phyloP scores from a whole-genome alignment of 2,113 vertebrate species.

The Periophthalmodon schlosseri region DNA sequence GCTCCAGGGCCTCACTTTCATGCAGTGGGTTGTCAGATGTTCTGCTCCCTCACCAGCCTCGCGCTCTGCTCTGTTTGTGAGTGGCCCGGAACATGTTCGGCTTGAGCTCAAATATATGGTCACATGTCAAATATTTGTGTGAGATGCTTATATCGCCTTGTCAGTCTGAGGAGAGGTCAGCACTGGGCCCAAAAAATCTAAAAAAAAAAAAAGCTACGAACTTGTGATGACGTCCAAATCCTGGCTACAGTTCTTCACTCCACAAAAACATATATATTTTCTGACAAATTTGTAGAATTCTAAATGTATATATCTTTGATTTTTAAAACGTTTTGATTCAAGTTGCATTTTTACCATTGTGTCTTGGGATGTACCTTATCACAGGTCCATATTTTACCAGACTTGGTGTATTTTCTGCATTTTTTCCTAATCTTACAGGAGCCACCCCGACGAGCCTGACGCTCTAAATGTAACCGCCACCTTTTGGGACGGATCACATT shows the following conservation, averaged over 20 bases:
- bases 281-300: not conserved
- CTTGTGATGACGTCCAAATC: not conserved
- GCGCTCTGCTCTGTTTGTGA: constrained; percentile 41
- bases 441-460: not conserved
- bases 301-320: not conserved
- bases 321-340: not conserved
- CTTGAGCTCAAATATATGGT: not conserved
- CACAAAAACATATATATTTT: too few species aligned
- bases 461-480: not conserved
- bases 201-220: not conserved
- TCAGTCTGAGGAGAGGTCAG: not conserved
- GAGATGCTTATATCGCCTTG: not conserved
- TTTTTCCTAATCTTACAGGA: too few species aligned
- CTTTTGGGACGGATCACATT: not conserved
- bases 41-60: constrained; percentile 40
- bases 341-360: not conserved
- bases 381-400: too few species aligned
- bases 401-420: too few species aligned
- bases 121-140: not conserved
- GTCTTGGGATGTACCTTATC: too few species aligned
- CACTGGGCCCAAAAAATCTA: not conserved
- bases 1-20: constrained; percentile 77
- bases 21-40: constrained; percentile 77
- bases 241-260: too few species aligned
- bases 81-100: constrained; percentile 48